Base-by-base conservation (phyloP, 2,888 invertebrate species). In the Nephrotoma guestfalica region DNA sequence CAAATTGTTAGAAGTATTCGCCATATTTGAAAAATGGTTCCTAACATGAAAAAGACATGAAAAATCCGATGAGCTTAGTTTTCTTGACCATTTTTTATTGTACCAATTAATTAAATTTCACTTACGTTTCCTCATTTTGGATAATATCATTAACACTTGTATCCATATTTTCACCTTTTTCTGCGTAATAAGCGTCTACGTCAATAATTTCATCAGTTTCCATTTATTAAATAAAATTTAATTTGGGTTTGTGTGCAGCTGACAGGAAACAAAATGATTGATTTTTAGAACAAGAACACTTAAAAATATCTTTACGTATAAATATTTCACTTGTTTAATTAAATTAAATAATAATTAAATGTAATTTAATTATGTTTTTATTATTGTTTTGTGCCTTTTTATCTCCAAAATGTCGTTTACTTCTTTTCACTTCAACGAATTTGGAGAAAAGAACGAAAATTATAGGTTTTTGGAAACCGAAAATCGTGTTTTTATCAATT, bases 391-490 rank as follows among this genome's bases (percentile, higher is more conserved):
- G 11, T 71, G 71, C 71, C 71, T 71, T 71, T 41, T 84, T 84
- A 41, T 84, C 84, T 84, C 84, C 84, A 84, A 84, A 84, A 84
- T 84, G 84, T 84, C 84, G 84, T 84, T 30, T 71, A 71, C 71
- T 71, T 71, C 30, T 71, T 30, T 71, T n/a, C 30, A 30, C 71
- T 71, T 71, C 71, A 71, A 71, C 71, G 71, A 71, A 71, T 71
- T 71, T 71, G 71, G 71, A 71, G 71, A 71, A 71, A 71, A 71
- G 71, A 71, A 71, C 71, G 71, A 71, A 71, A 71, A 71, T 9
- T 71, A 71, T 71, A 2, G 2, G 13, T 18, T 71, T 71, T 30
- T 71, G 2, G 30, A 30, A 30, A 30, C 30, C 4, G 9, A 30
- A 71, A 71, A 71, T 71, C 30, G 71, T 71, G 71, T 71, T 71